Percentiles rank a stretch among this genome's conserved stretches.
Evolutionary conservation across 92 coral and sea anemone species (phyloP).

Genomic region (Metridium senile): DNA sequence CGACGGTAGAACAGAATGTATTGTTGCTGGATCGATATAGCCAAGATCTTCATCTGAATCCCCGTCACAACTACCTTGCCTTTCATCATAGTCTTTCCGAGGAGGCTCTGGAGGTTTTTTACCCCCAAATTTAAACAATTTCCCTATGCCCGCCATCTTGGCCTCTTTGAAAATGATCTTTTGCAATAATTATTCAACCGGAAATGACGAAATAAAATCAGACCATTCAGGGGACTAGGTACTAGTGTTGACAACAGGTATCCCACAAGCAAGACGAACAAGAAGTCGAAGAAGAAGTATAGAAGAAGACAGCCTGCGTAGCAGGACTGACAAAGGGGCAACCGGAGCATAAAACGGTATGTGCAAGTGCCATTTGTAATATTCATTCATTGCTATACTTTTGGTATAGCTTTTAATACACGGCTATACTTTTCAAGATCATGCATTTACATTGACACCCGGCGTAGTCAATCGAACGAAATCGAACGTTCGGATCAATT

Average conservation of each 20-base stretch:
- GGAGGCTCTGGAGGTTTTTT: slow-evolving; percentile 78
- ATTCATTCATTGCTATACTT: too few species aligned
- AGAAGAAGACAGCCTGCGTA: too few species aligned
- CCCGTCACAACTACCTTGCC: slow-evolving; percentile 44
- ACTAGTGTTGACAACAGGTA: not conserved
- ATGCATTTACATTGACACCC: too few species aligned
- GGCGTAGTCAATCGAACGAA: too few species aligned
- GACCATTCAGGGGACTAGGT: not conserved
- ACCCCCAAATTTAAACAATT: slow-evolving; percentile 68
- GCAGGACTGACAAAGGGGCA: too few species aligned
- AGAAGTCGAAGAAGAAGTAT: too few species aligned
- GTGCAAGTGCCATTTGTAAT: too few species aligned
- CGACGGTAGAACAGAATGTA: slow-evolving; percentile 77
- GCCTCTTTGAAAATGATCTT: slow-evolving; percentile 15
- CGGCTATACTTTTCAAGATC: too few species aligned
- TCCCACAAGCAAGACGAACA: not conserved
- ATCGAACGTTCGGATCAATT: too few species aligned
- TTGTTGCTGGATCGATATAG: slow-evolving; percentile 78
- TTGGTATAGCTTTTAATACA: too few species aligned
- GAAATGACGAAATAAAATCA: slow-evolving; percentile 53
- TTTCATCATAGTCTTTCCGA: slow-evolving; percentile 70
- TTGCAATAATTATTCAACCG: slow-evolving; percentile 47
- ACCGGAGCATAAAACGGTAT: too few species aligned
- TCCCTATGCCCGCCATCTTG: slow-evolving; percentile 73
- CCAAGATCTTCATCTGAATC: slow-evolving; percentile 72